Evolutionary conservation across 2,113 vertebrate genomes (phyloP).

Genomic region (Rhinopomastus cyanomelas): DNA sequence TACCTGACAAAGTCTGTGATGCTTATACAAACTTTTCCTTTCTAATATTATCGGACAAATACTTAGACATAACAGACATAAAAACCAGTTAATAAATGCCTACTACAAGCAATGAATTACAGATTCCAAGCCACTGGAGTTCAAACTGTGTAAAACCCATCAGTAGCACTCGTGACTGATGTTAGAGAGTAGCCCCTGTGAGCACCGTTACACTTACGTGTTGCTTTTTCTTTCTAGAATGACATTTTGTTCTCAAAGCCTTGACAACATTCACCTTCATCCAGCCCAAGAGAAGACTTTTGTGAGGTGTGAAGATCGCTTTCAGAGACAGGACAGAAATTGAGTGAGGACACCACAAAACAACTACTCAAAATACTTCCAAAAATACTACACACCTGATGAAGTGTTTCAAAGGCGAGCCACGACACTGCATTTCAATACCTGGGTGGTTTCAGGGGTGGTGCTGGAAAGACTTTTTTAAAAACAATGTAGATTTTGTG

Average conservation of each 20-base stretch:
- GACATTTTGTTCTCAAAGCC: conserved; percentile 82
- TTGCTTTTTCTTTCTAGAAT: conserved; percentile 74
- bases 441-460: neutral
- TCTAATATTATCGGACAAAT: neutral
- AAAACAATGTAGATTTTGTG: too few relatives aligned
- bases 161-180: neutral
- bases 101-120: neutral
- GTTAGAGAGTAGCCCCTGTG: neutral
- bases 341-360: neutral
- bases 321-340: conserved; percentile 39
- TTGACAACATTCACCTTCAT: conserved; percentile 74
- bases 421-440: neutral
- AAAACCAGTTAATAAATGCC: neutral
- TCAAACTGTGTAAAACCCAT: neutral
- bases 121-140: neutral
- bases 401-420: neutral
- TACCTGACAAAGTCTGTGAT: neutral
- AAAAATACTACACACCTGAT: neutral
- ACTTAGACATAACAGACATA: neutral
- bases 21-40: neutral
- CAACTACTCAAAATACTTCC: neutral
- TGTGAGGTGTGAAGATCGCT: conserved; percentile 79
- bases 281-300: conserved; percentile 83
- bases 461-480: neutral
- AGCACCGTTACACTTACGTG: neutral